Evolutionary conservation across 2,113 vertebrate species (phyloP).

Genomic region (mouse (Mus musculus)): DNA sequence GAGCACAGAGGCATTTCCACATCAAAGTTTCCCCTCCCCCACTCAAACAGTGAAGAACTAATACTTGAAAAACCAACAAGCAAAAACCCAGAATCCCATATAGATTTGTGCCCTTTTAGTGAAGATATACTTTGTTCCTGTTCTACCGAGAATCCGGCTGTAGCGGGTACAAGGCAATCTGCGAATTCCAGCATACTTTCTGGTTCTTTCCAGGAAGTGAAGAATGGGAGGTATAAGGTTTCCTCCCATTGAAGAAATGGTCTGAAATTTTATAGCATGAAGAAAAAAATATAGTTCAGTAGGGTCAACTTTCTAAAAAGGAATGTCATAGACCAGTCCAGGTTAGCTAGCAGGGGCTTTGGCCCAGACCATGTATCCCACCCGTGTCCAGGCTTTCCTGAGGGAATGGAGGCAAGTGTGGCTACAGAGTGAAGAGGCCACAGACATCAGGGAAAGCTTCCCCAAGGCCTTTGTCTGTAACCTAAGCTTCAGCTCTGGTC

Average conservation of each 20-base stretch:
- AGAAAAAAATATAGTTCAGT: not conserved
- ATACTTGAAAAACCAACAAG: not conserved
- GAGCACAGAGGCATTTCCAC: not conserved
- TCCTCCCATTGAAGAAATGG: not conserved
- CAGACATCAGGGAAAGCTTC: not conserved
- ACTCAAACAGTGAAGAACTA: not conserved
- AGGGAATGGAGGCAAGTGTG: not conserved
- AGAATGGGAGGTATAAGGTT: too few species aligned
- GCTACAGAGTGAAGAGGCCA: not conserved
- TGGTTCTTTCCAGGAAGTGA: not conserved
- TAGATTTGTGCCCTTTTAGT: not conserved
- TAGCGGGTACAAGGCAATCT: not conserved
- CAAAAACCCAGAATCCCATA: not conserved
- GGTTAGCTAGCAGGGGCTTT: not conserved
- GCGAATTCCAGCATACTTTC: not conserved
- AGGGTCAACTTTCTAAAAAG: not conserved
- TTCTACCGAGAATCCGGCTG: too few species aligned
- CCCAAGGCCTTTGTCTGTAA: not conserved
- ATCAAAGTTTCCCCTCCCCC: too few species aligned
- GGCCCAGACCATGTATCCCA: not conserved
- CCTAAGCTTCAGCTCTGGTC: not conserved
- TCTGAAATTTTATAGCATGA: too few species aligned
- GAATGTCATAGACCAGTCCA: not conserved
- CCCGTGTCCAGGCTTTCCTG: not conserved
- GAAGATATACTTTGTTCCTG: not conserved